These are phyloP conservation scores for Pollenia amentaria DNA, from an alignment of 2,888 invertebrate genomes.

Conservation along the genomic window DNA sequence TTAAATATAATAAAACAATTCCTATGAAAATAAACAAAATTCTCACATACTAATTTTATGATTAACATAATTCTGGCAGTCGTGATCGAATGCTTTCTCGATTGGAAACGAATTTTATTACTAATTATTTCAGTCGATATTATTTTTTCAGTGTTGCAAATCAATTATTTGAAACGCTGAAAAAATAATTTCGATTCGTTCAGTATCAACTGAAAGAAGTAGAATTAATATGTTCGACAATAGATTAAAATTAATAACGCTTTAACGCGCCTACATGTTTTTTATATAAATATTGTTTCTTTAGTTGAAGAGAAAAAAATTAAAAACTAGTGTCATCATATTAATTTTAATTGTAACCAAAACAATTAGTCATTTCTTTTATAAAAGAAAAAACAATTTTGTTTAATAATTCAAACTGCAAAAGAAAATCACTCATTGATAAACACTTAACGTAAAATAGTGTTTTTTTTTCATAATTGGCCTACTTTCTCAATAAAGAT, in stretches of 20 bases:
- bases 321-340: constrained; percentile 45
- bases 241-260: not conserved
- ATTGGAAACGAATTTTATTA: no score
- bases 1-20: constrained; percentile 44
- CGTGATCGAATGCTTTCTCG: no score
- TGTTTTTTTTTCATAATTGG: constrained; percentile 48
- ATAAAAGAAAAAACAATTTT: not conserved
- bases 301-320: not conserved
- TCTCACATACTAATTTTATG: constrained; percentile 59
- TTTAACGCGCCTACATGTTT: constrained; percentile 42
- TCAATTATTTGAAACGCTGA: no score
- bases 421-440: constrained; percentile 51
- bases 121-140: no score
- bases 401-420: constrained; percentile 1
- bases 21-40: constrained; percentile 48
- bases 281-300: not conserved
- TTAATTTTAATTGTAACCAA: constrained; percentile 1
- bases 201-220: no score
- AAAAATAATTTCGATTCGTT: no score
- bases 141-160: no score
- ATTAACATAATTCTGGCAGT: no score
- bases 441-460: constrained; percentile 34
- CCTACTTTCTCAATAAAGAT: constrained; percentile 64
- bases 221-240: not conserved
- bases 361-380: constrained; percentile 29